Base-by-base conservation (phyloP, 2,888 invertebrate species). In the Galeruca laticollis region DNA sequence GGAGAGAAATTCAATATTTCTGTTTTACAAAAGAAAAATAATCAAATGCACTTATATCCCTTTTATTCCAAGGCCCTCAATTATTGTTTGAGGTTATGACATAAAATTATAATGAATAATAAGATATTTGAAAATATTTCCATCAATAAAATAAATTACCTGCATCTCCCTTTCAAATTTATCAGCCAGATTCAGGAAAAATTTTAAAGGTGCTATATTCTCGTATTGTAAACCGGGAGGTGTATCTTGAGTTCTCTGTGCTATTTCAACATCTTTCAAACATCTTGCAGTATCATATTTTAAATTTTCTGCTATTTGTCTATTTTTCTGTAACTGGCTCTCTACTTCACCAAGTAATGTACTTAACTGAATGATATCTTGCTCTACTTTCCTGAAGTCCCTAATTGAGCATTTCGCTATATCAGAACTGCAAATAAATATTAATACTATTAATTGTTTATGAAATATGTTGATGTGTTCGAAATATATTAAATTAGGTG, bases 191-290 rank as follows among this genome's bases (percentile, higher is more conserved):
- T 89, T 89, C 70, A 90, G 88, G 79, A 94, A 94, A 81, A 91
- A 94, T 77, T 90, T 88, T 62, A 91, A 86, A 0, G 94, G 93
- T 1, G 91, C 90, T 33, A 87, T 89, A 79, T 94, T 93, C 81
- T 94, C 94, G 80, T 91, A 92, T 81, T 94, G 94, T 52, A 94
- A 84, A 0, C 92, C 92, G 0, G 90, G 87, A 0, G 94, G 92
- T 1, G 91, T 92, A 77, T 94, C 93, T 77, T 93, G 92, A 0
- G 93, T 94, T 74, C 92, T 87, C 79, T 93, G 93, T 0, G 93
- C 92, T 87, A 94, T 92, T 86, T 94, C 94, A 10, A 92, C 90
- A 79, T 91, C 89, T 80, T 92, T 91, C 67, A 93, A 86, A 68
- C 91, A 90, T 82, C 89, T 90, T 0, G 91, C 90, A n/a, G 93